Evolutionary conservation across 2,888 invertebrate genomes (phyloP), one percentile per base, ranked within the genome.

Genomic region (Pseudolycoriella hygida): DNA sequence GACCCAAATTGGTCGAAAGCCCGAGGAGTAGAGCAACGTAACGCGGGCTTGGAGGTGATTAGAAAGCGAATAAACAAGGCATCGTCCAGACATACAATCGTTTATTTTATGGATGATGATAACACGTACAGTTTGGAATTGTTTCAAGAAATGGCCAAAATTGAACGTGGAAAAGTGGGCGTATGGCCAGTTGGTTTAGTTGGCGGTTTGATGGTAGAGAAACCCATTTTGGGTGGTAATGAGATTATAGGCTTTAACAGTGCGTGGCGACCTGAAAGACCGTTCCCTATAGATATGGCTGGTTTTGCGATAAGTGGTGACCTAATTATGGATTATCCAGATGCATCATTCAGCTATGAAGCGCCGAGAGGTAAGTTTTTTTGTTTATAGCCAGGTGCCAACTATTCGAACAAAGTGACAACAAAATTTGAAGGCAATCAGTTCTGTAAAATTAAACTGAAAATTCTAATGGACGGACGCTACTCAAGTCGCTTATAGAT

Each of bases 281-380:
- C 86, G 0, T 98, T 96, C 68, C 93, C 97, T 1, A 78, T 94
- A 32, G 97, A 98, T 58, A 98, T 98, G 97, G 97, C 97, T 1
- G 94, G 90, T 0, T 96, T 94, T 59, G 92, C 86, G 6, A 80
- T 93, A 37, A 88, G 87, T 59, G 66, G 86, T 2, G 75, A 78
- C 15, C 64, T 87, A 46, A 71, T 92, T 40, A 62, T 84, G 3
- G 69, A 75, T 15, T 74, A 79, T 54, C 76, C 80, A 0, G 71
- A 81, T 34, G 87, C 85, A 0, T 67, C 69, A 50, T 92, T 98
- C 64, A 81, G 84, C 0, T 83, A 82, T 55, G 78, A 83, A 52
- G 87, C 88, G 47, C 79, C 83, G 55, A 77, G 87, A 47, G 4
- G 25, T 6, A 25, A 6, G 8, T 8, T 4, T 6, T 6, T 25